These are phyloP conservation scores for Myopa testacea DNA, from an alignment of 2,888 invertebrate species.

Conservation along the genomic window DNA sequence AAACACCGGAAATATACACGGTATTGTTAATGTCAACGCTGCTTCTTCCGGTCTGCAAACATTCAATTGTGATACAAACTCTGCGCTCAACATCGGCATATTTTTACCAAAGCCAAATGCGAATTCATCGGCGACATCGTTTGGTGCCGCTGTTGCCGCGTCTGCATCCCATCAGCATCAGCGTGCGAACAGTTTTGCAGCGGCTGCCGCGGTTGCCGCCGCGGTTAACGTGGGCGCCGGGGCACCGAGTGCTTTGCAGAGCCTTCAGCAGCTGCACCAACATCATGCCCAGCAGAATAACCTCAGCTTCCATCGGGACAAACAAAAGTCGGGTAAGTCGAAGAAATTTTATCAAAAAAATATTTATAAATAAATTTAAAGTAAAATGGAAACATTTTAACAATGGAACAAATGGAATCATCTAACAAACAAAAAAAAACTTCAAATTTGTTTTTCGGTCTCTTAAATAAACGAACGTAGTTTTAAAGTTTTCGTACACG, in stretches of 20 bases:
- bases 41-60: conserved; percentile 57
- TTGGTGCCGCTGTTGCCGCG: conserved; percentile 44
- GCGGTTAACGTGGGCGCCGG: conserved; percentile 56
- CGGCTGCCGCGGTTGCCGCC: conserved; percentile 55
- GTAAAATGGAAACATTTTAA: too few species aligned
- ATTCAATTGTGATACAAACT: conserved; percentile 65
- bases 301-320: conserved; percentile 63
- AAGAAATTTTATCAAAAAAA: too few species aligned
- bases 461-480: too few species aligned
- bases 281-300: conserved; percentile 64
- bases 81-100: conserved; percentile 52
- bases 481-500: too few species aligned
- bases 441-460: too few species aligned
- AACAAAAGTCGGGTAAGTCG: conserved; percentile 62
- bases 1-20: conserved; percentile 43
- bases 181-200: conserved; percentile 57
- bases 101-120: conserved; percentile 55
- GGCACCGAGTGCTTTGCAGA: conserved; percentile 66
- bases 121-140: conserved; percentile 45
- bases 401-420: too few species aligned
- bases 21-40: conserved; percentile 46
- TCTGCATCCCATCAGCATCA: neutral
- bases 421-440: too few species aligned
- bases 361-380: too few species aligned
- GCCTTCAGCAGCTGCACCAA: conserved; percentile 67